A percentile compares a stretch with the other conserved stretches of the same genome.
phyloP scores from a whole-genome alignment of 1,140 invertebrate species.

The Pseudomyrmex concolor region DNA sequence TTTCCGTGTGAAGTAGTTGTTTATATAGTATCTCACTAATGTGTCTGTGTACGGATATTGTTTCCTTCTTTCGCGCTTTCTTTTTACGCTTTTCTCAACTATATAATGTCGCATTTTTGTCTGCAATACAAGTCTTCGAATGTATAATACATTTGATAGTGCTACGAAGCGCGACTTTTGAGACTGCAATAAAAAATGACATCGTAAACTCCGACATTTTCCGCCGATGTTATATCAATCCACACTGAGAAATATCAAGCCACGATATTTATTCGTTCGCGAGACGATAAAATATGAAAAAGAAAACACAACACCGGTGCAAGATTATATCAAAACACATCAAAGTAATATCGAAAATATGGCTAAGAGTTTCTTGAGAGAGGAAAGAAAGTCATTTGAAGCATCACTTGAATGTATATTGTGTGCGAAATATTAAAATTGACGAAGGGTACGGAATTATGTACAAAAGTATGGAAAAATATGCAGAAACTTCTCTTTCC shows the following conservation, averaged over 20 bases:
- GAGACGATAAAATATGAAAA: background rate
- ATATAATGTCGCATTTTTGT: background rate
- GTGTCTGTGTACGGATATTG: background rate
- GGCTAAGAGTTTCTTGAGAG: background rate
- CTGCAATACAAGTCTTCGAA: slow-evolving; percentile 25
- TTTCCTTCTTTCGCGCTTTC: background rate
- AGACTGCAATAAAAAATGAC: slow-evolving; percentile 12
- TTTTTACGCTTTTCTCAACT: background rate
- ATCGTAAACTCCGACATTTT: slow-evolving; percentile 35
- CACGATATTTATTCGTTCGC: slow-evolving; percentile 23
- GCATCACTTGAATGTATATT: background rate
- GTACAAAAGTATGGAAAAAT: background rate
- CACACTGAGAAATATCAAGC: slow-evolving; percentile 15
- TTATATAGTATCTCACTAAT: slow-evolving; percentile 44
- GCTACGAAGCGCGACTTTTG: slow-evolving; percentile 29
- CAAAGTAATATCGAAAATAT: slow-evolving; percentile 11
- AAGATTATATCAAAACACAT: slow-evolving; percentile 8
- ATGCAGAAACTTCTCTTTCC: background rate
- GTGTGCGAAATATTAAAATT: background rate
- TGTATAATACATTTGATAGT: slow-evolving; percentile 24
- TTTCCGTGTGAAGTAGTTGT: slow-evolving; percentile 35
- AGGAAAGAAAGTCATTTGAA: background rate
- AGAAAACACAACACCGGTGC: background rate
- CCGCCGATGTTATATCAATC: slow-evolving; percentile 3
- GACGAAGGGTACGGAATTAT: background rate